Evolutionary conservation across 2,797 vertebrate species (phyloP).

Genomic region (Sebastes iracundus): DNA sequence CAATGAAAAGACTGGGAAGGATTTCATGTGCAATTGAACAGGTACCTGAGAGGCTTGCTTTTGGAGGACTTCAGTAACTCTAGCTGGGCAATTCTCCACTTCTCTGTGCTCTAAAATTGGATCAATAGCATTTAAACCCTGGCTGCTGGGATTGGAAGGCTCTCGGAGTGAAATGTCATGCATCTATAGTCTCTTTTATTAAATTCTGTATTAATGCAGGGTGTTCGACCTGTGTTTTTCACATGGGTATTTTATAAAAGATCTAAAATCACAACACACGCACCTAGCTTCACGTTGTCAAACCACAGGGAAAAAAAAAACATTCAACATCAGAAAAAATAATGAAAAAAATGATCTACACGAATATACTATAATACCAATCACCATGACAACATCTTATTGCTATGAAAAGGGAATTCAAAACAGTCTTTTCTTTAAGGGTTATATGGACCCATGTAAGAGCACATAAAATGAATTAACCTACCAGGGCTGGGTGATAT

Average conservation of each 20-base stretch:
- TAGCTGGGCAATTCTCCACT: constrained; percentile 47
- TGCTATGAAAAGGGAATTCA: not conserved
- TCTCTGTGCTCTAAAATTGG: constrained; percentile 46
- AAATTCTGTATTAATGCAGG: constrained; percentile 36
- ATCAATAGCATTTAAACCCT: constrained; percentile 76
- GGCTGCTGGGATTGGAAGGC: constrained; percentile 47
- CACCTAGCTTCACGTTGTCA: not conserved
- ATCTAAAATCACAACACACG: not conserved
- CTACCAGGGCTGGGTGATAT: no score
- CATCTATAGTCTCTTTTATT: constrained; percentile 51
- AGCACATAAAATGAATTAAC: no score
- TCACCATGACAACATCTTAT: not conserved
- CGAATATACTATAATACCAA: not conserved
- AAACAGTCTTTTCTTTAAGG: not conserved
- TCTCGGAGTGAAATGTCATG: constrained; percentile 55
- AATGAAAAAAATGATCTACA: not conserved
- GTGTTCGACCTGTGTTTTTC: constrained; percentile 19
- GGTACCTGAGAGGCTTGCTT: constrained; percentile 57
- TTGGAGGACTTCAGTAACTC: constrained; percentile 55
- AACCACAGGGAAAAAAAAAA: not conserved
- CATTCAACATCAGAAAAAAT: not conserved
- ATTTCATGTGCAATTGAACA: constrained; percentile 59
- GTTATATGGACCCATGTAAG: no score
- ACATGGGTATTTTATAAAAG: not conserved
- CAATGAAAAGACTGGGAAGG: constrained; percentile 43